Percentiles rank a stretch among this genome's conserved stretches.
Evolutionary conservation across 1,140 invertebrate genomes (phyloP).

Genomic region (Nomia melanderi): DNA sequence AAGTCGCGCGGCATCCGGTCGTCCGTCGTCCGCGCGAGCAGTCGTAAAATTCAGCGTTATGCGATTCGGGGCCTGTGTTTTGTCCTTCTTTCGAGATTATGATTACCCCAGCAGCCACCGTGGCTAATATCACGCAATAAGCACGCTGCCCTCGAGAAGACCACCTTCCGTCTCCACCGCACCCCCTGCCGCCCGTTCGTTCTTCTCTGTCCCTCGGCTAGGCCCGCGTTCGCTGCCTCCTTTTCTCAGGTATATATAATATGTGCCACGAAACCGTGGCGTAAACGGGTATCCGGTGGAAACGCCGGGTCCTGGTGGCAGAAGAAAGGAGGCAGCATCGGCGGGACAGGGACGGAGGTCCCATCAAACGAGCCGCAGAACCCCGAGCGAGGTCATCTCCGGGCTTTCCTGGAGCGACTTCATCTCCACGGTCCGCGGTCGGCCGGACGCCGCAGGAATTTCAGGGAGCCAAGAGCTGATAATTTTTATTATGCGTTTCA

Average conservation of each 20-base stretch:
- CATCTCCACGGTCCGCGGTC: conserved; percentile 61
- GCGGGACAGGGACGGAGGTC: background rate
- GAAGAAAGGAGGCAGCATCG: too few relatives aligned
- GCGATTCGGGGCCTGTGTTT: conserved; percentile 73
- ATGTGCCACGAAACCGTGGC: conserved; percentile 62
- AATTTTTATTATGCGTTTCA: conserved; percentile 43
- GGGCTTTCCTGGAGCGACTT: conserved; percentile 62
- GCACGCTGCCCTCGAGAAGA: conserved; percentile 52
- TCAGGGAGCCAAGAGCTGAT: conserved; percentile 17
- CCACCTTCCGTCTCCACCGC: conserved; percentile 22
- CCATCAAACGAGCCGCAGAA: conserved; percentile 64
- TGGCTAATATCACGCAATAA: conserved; percentile 78
- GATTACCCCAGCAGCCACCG: conserved; percentile 73
- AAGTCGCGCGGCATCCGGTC: conserved; percentile 72
- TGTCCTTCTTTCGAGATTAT: conserved; percentile 73
- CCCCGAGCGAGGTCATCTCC: conserved; percentile 52
- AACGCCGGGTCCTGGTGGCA: conserved; percentile 34
- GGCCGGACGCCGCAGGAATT: conserved; percentile 42
- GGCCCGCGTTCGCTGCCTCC: conserved; percentile 24
- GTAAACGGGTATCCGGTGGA: conserved; percentile 62
- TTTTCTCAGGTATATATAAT: conserved; percentile 59
- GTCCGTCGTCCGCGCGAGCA: conserved; percentile 61
- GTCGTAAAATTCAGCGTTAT: conserved; percentile 74
- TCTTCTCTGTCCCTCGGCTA: background rate
- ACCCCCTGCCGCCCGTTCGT: conserved; percentile 8